Percentiles rank a stretch among this genome's conserved stretches.
These are phyloP conservation scores for Phortica okadai DNA, from an alignment of 2,888 invertebrate genomes.

Conservation along the genomic window DNA sequence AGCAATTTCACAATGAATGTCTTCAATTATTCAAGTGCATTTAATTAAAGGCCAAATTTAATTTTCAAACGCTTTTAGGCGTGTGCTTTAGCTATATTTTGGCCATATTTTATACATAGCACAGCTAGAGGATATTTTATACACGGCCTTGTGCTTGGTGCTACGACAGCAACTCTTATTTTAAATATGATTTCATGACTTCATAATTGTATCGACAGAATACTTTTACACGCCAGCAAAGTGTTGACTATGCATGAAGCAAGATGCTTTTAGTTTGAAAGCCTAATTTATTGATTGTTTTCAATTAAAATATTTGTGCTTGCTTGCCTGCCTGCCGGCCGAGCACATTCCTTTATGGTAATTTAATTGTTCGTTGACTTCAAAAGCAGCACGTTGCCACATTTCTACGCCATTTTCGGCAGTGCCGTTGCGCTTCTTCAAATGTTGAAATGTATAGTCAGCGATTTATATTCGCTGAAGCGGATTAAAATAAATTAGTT, in stretches of 20 bases:
- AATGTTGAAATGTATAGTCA: not conserved
- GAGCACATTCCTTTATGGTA: conserved; percentile 59
- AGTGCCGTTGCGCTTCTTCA: not conserved
- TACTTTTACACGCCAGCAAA: no score
- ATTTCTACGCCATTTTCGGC: not conserved
- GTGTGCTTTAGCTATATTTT: not conserved
- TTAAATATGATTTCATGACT: not conserved
- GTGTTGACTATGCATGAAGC: not conserved
- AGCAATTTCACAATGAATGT: not conserved
- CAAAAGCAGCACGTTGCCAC: not conserved
- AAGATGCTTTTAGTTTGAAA: not conserved
- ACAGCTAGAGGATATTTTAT: not conserved
- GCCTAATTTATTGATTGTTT: conserved; percentile 25
- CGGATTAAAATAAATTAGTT: conserved; percentile 50
- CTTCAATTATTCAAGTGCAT: not conserved
- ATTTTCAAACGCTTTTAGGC: not conserved
- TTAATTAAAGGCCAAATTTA: conserved; percentile 10
- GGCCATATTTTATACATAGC: not conserved
- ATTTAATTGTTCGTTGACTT: conserved; percentile 56
- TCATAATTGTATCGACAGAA: not conserved
- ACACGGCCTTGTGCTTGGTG: no score
- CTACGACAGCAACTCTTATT: no score
- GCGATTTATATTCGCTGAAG: conserved; percentile 26
- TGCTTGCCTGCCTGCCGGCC: not conserved
- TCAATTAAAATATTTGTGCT: conserved; percentile 11